Evolutionary conservation across 2,797 vertebrate species (phyloP).

Genomic region (Botia kubotai): DNA sequence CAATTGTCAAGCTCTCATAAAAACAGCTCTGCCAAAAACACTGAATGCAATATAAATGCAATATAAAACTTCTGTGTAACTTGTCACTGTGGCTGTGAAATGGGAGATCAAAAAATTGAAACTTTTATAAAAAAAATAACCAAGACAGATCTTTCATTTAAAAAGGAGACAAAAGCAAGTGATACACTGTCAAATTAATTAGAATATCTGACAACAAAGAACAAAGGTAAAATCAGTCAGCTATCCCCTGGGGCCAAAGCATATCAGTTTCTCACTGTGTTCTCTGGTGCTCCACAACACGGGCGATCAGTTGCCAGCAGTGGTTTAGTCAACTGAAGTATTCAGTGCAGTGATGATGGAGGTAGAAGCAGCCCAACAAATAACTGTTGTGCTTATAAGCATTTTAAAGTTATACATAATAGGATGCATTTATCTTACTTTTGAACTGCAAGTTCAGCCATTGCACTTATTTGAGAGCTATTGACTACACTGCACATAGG

Average conservation of each 20-base stretch:
- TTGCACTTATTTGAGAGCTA: neutral
- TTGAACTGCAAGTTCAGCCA: neutral
- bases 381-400: neutral
- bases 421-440: neutral
- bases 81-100: constrained; percentile 18
- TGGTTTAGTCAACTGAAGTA: neutral
- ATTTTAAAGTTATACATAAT: neutral
- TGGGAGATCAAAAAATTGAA: constrained; percentile 7
- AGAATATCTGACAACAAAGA: constrained; percentile 36
- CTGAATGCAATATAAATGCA: neutral
- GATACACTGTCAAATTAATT: constrained; percentile 32
- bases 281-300: neutral
- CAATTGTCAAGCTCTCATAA: constrained; percentile 18
- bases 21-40: constrained; percentile 14
- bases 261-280: neutral
- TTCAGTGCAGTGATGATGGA: constrained; percentile 4
- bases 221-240: constrained; percentile 31
- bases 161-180: constrained; percentile 26
- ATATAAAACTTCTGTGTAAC: constrained; percentile 11
- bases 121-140: neutral
- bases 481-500: too few relatives aligned
- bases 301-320: constrained; percentile 10
- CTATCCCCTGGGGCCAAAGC: constrained; percentile 9
- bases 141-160: constrained; percentile 21
- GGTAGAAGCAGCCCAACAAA: neutral